Percentiles rank a stretch among this genome's conserved stretches.
phyloP scores from a whole-genome alignment of 2,113 vertebrate genomes.

The Caranx melampygus region DNA sequence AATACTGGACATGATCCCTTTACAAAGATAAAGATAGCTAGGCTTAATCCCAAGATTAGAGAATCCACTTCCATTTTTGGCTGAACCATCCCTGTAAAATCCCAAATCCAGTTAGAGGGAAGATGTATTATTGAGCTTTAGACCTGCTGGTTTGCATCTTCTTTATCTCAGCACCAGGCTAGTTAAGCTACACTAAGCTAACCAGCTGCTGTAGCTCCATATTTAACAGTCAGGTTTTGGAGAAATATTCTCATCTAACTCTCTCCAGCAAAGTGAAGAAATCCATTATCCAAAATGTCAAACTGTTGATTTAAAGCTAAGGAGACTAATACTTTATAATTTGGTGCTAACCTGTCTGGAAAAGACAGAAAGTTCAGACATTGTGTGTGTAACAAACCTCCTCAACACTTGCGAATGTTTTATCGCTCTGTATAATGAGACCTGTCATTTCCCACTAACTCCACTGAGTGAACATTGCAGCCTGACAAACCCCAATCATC shows the following conservation, averaged over 20 bases:
- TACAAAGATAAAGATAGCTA: background rate
- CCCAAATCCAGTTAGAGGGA: too few relatives aligned
- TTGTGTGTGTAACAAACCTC: constrained; percentile 2
- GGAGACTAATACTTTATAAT: background rate
- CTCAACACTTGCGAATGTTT: constrained; percentile 12
- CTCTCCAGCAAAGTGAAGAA: background rate
- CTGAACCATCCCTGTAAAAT: too few relatives aligned
- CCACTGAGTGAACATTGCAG: constrained; percentile 53
- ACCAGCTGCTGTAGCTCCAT: background rate
- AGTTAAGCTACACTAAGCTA: background rate
- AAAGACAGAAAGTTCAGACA: background rate
- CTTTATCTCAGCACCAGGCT: background rate
- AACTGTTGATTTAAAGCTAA: background rate
- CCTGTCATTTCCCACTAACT: constrained; percentile 51
- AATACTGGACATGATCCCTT: too few relatives aligned
- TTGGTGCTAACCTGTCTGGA: background rate
- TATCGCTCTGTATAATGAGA: constrained; percentile 51
- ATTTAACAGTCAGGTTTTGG: background rate
- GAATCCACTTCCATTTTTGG: background rate
- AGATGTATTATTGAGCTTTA: background rate
- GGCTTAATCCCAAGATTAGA: background rate
- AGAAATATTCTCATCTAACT: background rate
- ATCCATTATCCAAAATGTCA: background rate
- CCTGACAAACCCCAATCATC: constrained; percentile 42
- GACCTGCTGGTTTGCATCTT: too few relatives aligned